phyloP scores from a whole-genome alignment of 2,113 vertebrate species.

The Hydrolagus affinis region DNA sequence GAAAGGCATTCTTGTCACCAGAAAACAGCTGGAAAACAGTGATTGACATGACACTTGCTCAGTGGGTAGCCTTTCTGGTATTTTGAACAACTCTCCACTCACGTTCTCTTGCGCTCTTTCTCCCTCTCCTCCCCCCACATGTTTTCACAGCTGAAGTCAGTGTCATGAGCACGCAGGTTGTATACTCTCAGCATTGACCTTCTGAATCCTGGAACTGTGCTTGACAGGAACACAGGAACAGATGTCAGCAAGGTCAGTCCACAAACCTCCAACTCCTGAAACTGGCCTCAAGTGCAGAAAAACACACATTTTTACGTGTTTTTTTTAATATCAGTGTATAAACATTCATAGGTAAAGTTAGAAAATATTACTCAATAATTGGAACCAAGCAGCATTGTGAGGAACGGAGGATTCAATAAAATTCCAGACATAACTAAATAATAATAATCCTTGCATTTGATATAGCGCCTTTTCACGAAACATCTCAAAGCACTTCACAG shows the following conservation, averaged over 20 bases:
- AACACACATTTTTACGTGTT: no score
- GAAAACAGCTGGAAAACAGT: background rate
- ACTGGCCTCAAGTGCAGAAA: conserved; percentile 18
- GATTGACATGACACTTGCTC: background rate
- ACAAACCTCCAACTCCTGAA: background rate
- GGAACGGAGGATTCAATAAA: no score
- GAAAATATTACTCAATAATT: no score
- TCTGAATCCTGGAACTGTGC: background rate
- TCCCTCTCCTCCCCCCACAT: no score
- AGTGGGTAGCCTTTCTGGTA: background rate
- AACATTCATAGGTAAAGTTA: no score
- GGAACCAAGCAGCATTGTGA: no score
- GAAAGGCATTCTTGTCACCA: background rate
- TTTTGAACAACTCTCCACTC: background rate
- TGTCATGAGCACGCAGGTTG: background rate
- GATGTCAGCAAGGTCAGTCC: background rate
- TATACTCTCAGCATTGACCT: background rate
- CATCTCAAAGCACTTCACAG: no score
- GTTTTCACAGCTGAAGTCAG: conserved; percentile 17
- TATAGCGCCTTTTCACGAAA: no score
- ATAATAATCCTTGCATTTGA: no score
- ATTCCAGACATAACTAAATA: no score
- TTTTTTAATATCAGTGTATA: no score
- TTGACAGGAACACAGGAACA: conserved; percentile 2
- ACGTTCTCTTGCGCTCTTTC: no score